Evolutionary conservation across 2,797 vertebrate species (phyloP).

Genomic region (Sebastes aleutianus): DNA sequence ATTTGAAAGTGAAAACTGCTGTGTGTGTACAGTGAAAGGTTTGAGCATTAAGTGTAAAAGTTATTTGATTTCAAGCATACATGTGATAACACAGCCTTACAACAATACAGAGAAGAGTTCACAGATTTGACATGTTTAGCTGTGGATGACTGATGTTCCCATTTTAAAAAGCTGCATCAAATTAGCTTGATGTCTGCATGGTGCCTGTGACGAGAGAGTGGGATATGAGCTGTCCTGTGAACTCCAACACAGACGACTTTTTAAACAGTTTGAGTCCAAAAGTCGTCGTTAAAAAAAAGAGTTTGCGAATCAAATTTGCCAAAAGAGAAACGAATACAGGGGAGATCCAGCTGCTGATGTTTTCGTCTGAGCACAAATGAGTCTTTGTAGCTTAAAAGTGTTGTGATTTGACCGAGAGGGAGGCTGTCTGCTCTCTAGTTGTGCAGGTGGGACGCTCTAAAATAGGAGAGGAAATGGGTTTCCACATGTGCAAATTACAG

Average conservation of each 20-base stretch:
- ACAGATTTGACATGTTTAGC: slow-evolving; percentile 8
- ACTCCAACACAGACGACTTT: background rate
- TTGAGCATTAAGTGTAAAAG: background rate
- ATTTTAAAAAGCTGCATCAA: background rate
- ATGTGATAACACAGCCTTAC: background rate
- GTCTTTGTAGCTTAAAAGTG: slow-evolving; percentile 20
- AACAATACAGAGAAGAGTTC: background rate
- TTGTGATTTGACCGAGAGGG: slow-evolving; percentile 3
- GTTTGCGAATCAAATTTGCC: slow-evolving; percentile 1
- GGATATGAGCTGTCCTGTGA: background rate
- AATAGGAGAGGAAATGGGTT: slow-evolving; percentile 53
- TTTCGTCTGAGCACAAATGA: slow-evolving; percentile 27
- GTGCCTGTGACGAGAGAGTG: background rate
- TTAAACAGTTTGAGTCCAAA: slow-evolving; percentile 6
- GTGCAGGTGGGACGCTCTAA: slow-evolving; percentile 28
- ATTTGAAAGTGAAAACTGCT: slow-evolving; percentile 25
- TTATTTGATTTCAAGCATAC: background rate
- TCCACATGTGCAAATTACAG: slow-evolving; percentile 46
- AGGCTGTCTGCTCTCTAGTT: background rate
- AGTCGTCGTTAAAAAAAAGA: slow-evolving; percentile 1
- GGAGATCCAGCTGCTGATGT: background rate
- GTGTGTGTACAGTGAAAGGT: background rate
- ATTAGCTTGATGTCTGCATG: background rate
- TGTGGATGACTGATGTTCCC: background rate
- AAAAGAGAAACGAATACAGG: slow-evolving; percentile 14